Conservation (phyloP, 2,888 invertebrate species). For the Hypomecis atomaria region DNA sequence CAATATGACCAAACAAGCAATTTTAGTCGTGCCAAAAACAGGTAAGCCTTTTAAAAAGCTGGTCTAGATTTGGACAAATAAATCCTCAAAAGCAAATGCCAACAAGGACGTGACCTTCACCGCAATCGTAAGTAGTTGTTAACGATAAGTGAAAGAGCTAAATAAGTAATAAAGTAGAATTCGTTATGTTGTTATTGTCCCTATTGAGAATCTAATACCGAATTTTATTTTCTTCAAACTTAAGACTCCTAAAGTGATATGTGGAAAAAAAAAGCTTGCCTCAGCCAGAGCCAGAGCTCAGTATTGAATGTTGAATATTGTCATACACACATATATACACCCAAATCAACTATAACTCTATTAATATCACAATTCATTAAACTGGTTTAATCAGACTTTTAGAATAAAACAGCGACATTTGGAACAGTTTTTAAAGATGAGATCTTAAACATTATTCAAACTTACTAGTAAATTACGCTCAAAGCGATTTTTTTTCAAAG, state of each 20-base stretch:
- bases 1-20: neutral
- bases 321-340: no score
- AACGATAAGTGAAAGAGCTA: slow-evolving; percentile 5
- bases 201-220: no score
- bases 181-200: neutral
- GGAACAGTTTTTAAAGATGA: neutral
- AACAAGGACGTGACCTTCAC: slow-evolving; percentile 11
- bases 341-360: slow-evolving; percentile 3
- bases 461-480: neutral
- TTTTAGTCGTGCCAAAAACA: neutral
- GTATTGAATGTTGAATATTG: neutral
- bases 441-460: slow-evolving; percentile 8
- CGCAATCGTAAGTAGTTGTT: neutral
- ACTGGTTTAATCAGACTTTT: slow-evolving; percentile 15
- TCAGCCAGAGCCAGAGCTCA: neutral
- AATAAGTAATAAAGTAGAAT: neutral
- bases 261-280: neutral
- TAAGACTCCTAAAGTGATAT: neutral
- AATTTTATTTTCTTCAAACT: no score
- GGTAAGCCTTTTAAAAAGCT: neutral
- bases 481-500: no score
- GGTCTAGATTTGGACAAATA: neutral
- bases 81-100: slow-evolving; percentile 5
- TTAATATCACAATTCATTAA: slow-evolving; percentile 5
- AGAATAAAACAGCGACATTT: neutral